Percentiles rank a stretch among this genome's conserved stretches.
phyloP scores from a whole-genome alignment of 2,113 vertebrate species.

The Charadrius vociferus region DNA sequence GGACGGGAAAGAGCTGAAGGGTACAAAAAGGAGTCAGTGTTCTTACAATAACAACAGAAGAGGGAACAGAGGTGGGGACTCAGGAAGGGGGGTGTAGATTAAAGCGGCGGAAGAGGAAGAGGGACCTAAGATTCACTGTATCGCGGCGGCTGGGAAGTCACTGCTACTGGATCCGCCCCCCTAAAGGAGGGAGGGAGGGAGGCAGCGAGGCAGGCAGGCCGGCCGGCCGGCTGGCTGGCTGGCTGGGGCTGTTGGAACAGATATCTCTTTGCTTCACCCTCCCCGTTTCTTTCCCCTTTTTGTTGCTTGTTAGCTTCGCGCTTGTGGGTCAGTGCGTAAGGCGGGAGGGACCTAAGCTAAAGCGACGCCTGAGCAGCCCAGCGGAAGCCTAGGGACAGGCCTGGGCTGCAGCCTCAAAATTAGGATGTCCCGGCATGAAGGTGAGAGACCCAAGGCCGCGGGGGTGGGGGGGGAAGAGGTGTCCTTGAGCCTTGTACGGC shows the following conservation, averaged over 20 bases:
- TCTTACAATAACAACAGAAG: not conserved
- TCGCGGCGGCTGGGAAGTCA: constrained; percentile 49
- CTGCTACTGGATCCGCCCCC: constrained; percentile 58
- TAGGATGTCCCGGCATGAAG: constrained; percentile 93
- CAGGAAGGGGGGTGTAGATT: not conserved
- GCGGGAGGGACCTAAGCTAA: constrained; percentile 69
- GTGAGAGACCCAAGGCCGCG: constrained; percentile 69
- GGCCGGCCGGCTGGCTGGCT: constrained; percentile 62
- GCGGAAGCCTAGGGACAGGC: constrained; percentile 1
- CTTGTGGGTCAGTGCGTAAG: not conserved
- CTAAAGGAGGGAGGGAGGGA: not conserved
- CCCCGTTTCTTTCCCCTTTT: not conserved
- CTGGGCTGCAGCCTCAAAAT: constrained; percentile 34
- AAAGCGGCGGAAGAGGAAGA: constrained; percentile 74
- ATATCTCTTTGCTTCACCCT: not conserved
- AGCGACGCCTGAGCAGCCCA: not conserved
- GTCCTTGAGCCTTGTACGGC: not conserved
- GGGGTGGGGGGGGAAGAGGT: not conserved
- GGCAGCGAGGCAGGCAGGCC: not conserved
- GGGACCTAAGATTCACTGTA: constrained; percentile 58
- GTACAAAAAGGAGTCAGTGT: not conserved
- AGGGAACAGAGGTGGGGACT: not conserved
- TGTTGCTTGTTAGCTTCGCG: not conserved
- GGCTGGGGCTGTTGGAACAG: not conserved
- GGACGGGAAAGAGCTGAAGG: not conserved